Conservation (phyloP, 64 coral and sea anemone species). For the Pachyseris speciosa region DNA sequence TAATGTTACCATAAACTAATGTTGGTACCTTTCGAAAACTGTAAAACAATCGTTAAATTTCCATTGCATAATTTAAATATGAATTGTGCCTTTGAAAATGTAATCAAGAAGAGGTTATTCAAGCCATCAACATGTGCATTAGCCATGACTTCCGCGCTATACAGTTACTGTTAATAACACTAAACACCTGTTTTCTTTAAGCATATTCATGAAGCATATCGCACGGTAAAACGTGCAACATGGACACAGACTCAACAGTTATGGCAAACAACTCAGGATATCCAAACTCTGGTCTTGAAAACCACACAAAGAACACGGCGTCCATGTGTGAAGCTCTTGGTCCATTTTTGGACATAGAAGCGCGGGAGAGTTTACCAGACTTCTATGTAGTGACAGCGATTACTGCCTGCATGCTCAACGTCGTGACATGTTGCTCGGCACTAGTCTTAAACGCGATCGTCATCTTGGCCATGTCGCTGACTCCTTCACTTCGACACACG, state of each 20-base stretch:
- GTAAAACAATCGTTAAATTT: too few relatives aligned
- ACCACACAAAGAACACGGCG: neutral
- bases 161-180: too few relatives aligned
- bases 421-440: neutral
- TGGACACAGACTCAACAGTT: neutral
- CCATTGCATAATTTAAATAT: too few relatives aligned
- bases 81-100: too few relatives aligned
- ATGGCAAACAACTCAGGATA: neutral
- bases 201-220: too few relatives aligned
- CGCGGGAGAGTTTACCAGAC: neutral
- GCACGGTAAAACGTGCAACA: too few relatives aligned
- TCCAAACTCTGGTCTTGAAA: neutral
- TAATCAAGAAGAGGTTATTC: too few relatives aligned
- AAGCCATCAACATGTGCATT: too few relatives aligned
- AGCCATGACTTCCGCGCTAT: too few relatives aligned
- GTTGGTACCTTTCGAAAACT: too few relatives aligned
- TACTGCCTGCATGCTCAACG: neutral
- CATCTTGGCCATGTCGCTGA: conserved; percentile 38
- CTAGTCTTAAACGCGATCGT: conserved; percentile 54
- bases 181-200: too few relatives aligned
- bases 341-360: conserved; percentile 14
- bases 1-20: too few relatives aligned
- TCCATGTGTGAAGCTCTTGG: neutral
- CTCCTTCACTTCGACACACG: conserved; percentile 37
- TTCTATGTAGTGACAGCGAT: neutral